phyloP scores from a whole-genome alignment of 2,113 vertebrate genomes.

The Motacilla tschutschensis region DNA sequence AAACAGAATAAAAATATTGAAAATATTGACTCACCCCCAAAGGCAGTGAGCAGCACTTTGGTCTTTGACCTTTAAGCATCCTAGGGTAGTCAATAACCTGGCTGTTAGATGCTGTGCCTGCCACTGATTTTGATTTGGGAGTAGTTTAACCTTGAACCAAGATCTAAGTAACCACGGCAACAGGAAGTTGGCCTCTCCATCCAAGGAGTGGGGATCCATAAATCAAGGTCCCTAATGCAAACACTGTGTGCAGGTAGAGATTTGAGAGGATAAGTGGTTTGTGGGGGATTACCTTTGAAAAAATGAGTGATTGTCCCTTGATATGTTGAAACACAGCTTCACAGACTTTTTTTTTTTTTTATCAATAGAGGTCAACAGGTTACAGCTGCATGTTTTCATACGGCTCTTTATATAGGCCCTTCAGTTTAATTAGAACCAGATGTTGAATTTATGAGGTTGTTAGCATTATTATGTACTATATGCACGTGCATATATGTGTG shows the following conservation, averaged over 20 bases:
- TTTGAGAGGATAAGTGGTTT: constrained; percentile 80
- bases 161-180: constrained; percentile 81
- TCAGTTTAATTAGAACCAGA: constrained; percentile 79
- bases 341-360: constrained; percentile 53
- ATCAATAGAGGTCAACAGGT: constrained; percentile 73
- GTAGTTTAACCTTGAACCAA: constrained; percentile 83
- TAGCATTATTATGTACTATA: constrained; percentile 46
- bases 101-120: constrained; percentile 63
- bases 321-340: constrained; percentile 65
- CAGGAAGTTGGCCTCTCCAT: constrained; percentile 77
- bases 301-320: constrained; percentile 71
- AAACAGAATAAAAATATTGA: constrained; percentile 78
- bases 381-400: constrained; percentile 66
- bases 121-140: constrained; percentile 76
- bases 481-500: not conserved
- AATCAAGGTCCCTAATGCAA: constrained; percentile 84
- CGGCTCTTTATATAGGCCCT: constrained; percentile 32
- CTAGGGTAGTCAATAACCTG: constrained; percentile 76
- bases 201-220: constrained; percentile 75
- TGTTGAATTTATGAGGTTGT: constrained; percentile 63
- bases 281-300: constrained; percentile 80
- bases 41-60: constrained; percentile 73
- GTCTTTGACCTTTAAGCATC: constrained; percentile 80
- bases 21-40: constrained; percentile 76
- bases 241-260: constrained; percentile 80